Percentiles rank a stretch among this genome's conserved stretches.
These are phyloP conservation scores for Ichneumon xanthorius DNA, from an alignment of 2,888 invertebrate species.

Conservation along the genomic window DNA sequence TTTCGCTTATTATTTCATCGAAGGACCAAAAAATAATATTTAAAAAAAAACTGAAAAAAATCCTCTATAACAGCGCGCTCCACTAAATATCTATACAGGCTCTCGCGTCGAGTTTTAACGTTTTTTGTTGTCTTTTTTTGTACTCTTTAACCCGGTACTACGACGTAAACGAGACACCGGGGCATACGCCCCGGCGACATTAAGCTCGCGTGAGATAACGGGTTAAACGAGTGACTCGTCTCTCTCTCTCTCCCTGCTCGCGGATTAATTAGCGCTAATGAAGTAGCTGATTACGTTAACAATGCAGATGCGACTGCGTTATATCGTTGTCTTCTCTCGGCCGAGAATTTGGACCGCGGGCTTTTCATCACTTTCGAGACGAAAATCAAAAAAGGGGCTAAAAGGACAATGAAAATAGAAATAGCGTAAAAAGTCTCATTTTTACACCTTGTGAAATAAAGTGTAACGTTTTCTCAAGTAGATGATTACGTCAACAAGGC, in stretches of 20 bases:
- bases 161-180: slow-evolving; percentile 35
- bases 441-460: no score
- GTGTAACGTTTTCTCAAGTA: slow-evolving; percentile 14
- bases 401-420: no score
- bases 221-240: slow-evolving; percentile 53
- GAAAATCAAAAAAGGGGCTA: background rate
- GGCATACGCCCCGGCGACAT: slow-evolving; percentile 39
- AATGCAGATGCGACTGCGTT: slow-evolving; percentile 41
- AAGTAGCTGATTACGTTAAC: slow-evolving; percentile 62
- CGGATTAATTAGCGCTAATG: slow-evolving; percentile 65
- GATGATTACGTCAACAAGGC: slow-evolving; percentile 59
- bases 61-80: background rate
- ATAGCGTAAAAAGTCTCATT: no score
- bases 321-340: background rate
- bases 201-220: slow-evolving; percentile 53
- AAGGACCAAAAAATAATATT: background rate
- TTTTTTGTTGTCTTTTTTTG: background rate
- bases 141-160: background rate
- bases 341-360: no score
- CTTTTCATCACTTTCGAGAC: slow-evolving; percentile 8
- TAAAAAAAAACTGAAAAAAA: background rate
- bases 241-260: slow-evolving; percentile 30
- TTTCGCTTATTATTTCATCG: background rate
- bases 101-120: background rate
- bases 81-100: background rate